phyloP scores from a whole-genome alignment of 2,113 vertebrate genomes.

The Elephantulus edwardii region DNA sequence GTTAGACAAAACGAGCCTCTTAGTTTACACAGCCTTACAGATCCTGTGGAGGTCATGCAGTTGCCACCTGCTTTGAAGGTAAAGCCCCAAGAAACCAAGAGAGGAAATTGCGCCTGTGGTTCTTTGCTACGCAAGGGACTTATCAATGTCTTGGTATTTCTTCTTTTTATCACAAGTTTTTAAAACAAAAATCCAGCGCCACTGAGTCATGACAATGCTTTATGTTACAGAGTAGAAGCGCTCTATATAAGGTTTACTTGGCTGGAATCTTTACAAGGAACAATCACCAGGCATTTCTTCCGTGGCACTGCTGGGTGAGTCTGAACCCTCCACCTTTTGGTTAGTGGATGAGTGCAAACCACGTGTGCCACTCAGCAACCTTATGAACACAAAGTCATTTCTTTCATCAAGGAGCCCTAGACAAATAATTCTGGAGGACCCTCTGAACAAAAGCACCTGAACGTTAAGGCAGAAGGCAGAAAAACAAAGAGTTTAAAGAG shows the following conservation, averaged over 20 bases:
- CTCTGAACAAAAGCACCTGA: constrained; percentile 50
- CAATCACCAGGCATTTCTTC: neutral
- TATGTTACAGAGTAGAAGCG: neutral
- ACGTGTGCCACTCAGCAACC: neutral
- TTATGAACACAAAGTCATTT: neutral
- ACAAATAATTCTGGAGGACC: neutral
- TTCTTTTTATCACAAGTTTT: neutral
- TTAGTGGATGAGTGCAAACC: neutral
- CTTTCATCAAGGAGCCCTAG: neutral
- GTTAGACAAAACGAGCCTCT: neutral
- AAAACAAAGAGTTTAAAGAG: neutral
- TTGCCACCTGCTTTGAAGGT: neutral
- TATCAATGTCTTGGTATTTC: neutral
- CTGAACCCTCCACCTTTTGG: neutral
- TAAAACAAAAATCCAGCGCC: neutral
- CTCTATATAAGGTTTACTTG: neutral
- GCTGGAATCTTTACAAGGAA: neutral
- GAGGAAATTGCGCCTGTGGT: neutral
- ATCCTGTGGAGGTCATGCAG: neutral
- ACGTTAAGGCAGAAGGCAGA: constrained; percentile 49
- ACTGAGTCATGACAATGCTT: neutral
- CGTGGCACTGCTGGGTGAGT: neutral
- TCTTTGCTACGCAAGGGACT: neutral
- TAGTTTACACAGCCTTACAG: neutral
- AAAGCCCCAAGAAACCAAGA: neutral